phyloP scores from a whole-genome alignment of 2,113 vertebrate genomes.

The Eubucco bourcierii region DNA sequence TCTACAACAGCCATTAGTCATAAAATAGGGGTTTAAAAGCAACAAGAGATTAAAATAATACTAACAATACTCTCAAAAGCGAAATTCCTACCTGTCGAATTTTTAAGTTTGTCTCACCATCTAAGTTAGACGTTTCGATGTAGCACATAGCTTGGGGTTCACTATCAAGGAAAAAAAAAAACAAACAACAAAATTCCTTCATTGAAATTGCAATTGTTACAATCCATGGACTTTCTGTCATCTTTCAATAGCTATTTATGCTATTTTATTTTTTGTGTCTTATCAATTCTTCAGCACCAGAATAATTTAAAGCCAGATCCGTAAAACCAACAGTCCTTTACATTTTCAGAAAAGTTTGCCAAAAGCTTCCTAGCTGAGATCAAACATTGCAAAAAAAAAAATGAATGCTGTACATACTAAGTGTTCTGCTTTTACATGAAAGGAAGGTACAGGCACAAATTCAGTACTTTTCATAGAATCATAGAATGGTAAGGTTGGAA shows the following conservation, averaged over 20 bases:
- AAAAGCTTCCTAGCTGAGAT: background rate
- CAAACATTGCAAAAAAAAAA: background rate
- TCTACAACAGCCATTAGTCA: background rate
- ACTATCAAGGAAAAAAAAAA: constrained; percentile 74
- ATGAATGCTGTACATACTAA: background rate
- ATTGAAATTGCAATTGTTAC: background rate
- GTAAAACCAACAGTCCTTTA: background rate
- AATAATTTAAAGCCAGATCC: background rate
- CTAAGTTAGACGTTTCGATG: constrained; percentile 98
- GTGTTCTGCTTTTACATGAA: background rate
- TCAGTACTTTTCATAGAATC: background rate
- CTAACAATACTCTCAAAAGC: background rate
- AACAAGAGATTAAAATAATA: background rate
- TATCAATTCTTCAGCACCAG: background rate
- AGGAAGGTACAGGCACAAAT: background rate
- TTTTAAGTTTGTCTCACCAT: constrained; percentile 98
- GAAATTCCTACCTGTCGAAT: constrained; percentile 89
- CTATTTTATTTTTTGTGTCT: background rate
- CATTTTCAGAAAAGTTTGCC: constrained; percentile 42
- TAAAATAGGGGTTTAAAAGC: background rate
- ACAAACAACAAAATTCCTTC: background rate
- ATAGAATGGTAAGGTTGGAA: too few relatives aligned
- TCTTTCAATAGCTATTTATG: background rate
- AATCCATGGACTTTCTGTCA: background rate
- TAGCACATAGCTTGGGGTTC: constrained; percentile 99